Percentiles rank a stretch among this genome's conserved stretches.
These are phyloP conservation scores for Neomorphus geoffroyi DNA, from an alignment of 2,797 vertebrate genomes.

Conservation along the genomic window DNA sequence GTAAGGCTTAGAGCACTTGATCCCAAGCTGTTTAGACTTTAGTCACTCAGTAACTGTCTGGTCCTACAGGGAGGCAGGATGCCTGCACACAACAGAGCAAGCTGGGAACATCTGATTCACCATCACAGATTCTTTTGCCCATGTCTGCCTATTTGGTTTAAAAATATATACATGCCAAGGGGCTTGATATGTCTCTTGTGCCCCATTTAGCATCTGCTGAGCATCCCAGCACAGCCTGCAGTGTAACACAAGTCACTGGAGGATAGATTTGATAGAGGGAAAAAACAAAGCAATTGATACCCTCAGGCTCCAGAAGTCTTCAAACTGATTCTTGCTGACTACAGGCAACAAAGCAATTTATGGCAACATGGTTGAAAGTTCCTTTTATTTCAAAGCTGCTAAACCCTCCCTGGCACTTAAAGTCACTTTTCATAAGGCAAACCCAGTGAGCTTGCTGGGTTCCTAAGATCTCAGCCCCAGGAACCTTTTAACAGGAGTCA, in stretches of 20 bases:
- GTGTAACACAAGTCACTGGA: slow-evolving; percentile 70
- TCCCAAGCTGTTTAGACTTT: slow-evolving; percentile 24
- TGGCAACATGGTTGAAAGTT: slow-evolving; percentile 55
- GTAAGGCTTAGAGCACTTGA: not conserved
- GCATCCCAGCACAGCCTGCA: slow-evolving; percentile 61
- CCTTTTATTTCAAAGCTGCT: slow-evolving; percentile 57
- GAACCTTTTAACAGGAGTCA: slow-evolving; percentile 55
- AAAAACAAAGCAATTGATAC: slow-evolving; percentile 76
- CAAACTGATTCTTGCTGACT: slow-evolving; percentile 72
- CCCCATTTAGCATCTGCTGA: slow-evolving; percentile 75
- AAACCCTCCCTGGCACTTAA: slow-evolving; percentile 59
- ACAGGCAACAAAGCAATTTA: slow-evolving; percentile 66
- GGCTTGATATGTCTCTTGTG: slow-evolving; percentile 68
- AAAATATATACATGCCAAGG: slow-evolving; percentile 75
- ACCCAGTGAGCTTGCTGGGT: slow-evolving; percentile 23
- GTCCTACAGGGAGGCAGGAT: slow-evolving; percentile 44
- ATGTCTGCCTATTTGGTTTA: slow-evolving; percentile 73
- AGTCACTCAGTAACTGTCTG: slow-evolving; percentile 3
- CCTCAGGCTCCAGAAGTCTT: slow-evolving; percentile 68
- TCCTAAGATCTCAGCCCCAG: slow-evolving; percentile 48
- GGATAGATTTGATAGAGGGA: slow-evolving; percentile 66
- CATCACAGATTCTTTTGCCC: slow-evolving; percentile 46
- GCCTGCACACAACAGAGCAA: slow-evolving; percentile 8
- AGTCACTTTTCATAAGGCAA: slow-evolving; percentile 63
- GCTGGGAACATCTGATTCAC: slow-evolving; percentile 57